Evolutionary conservation across 53 echinoderm and acorn worm species (phyloP), one percentile per base, ranked within the genome.

Genomic region (Holothuria leucospilota): DNA sequence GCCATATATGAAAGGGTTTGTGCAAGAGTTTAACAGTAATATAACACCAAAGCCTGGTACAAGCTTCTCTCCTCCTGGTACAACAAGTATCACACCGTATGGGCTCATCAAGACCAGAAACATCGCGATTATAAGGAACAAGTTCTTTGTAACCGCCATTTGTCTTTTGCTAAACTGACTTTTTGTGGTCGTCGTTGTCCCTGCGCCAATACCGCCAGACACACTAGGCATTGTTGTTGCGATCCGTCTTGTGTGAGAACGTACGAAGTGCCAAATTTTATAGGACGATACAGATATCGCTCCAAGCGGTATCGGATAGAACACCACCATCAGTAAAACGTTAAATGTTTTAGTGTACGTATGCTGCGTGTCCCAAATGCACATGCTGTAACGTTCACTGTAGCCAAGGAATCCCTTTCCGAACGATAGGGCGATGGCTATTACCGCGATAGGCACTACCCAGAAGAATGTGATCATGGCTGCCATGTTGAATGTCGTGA

Each of bases 121-220:
- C 27, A 93, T 62, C 14, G 87, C 63, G 86, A 96, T 91, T 65
- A 96, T 89, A 64, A 93, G 78, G 51, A 96, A 88, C 62, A 96
- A 83, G 86, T 96, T 96, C 75, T 93, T 93, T 14, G 96, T 96
- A 68, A 96, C 91, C 4, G 90, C 85, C 96, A 96, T 91, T 70
- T 96, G 96, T 24, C 96, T 78, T 67, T 90, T 88, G 65, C 88
- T 92, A 30, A 82, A 85, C 20, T 80, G 88, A 59, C 68, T 91
- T 40, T 62, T 68, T 8, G 46, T 80, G 15, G 68, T 42, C n/a
- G 80, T 61, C 4, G 69, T 68, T 0, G 80, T 29, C 9, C 81
- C 74, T 6, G 82, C 68, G 56, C 80, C 80, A 34, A 84, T 51
- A 2, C 86, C 72, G 6, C 88, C 92, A 12, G 89, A 89, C 52